phyloP scores from a whole-genome alignment of 2,113 vertebrate genomes.

The Dicaeum eximium region DNA sequence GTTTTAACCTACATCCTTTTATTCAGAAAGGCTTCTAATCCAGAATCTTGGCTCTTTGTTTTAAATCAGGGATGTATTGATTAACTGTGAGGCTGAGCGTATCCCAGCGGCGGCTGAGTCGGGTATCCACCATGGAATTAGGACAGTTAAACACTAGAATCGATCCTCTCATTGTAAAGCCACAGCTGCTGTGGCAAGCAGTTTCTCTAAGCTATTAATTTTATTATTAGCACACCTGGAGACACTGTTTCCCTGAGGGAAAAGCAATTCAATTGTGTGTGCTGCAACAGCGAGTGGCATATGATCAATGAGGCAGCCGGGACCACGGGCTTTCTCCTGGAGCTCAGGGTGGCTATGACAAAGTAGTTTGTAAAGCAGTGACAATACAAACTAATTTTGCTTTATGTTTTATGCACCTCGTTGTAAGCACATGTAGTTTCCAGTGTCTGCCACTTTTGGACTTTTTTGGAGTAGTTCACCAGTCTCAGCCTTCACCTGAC shows the following conservation, averaged over 20 bases:
- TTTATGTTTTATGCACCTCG: conserved; percentile 31
- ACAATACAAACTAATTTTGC: neutral
- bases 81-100: conserved; percentile 64
- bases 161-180: conserved; percentile 69
- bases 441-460: neutral
- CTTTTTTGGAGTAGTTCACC: neutral
- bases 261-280: conserved; percentile 78
- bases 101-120: conserved; percentile 67
- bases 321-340: conserved; percentile 5
- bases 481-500: neutral
- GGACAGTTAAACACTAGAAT: conserved; percentile 81
- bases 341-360: neutral
- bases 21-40: conserved; percentile 75
- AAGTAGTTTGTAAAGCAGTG: conserved; percentile 18
- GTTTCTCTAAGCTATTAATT: conserved; percentile 86
- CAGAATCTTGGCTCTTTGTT: conserved; percentile 69
- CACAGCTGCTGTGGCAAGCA: conserved; percentile 76
- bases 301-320: conserved; percentile 73
- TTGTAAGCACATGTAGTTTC: neutral
- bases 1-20: conserved; percentile 67
- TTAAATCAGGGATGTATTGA: conserved; percentile 79
- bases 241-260: conserved; percentile 75
- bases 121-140: conserved; percentile 73
- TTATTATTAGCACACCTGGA: conserved; percentile 86
- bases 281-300: conserved; percentile 66